Evolutionary conservation across 2,888 invertebrate species (phyloP), one percentile per base, ranked within the genome.

Genomic region (Acronicta psi): DNA sequence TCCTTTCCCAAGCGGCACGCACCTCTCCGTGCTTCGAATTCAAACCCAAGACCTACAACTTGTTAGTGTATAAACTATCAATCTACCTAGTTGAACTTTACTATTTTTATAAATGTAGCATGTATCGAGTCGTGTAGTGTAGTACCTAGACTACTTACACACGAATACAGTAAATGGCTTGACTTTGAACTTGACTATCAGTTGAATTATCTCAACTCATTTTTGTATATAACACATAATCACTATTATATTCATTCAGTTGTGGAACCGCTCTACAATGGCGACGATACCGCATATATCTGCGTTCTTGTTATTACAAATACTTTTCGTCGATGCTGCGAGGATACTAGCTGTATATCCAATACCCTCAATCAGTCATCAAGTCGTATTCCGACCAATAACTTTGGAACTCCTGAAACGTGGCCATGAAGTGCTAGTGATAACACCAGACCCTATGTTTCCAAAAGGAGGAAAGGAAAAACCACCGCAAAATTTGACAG

Each of bases 371-470:
- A 81, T 90, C 18, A 93, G 92, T 40, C 93, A 93, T 49, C 92
- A 93, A 71, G 65, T 88, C 0, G 82, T 85, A 2, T 91, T 83
- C 44, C 79, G 85, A 44, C 81, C 84, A 0, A 50, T 94, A 2
- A 82, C 84, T 0, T 75, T 83, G n/a, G 89, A 89, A 25, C 69
- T 94, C 10, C 77, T 82, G 0, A 82, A 70, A 44, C 79, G 87
- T 1, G 94, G 93, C 1, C 94, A 94, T 53, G 83, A 93, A 44
- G 60, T 94, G 0, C 81, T 87, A 0, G 78, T 91, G 0, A 66
- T 92, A 2, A 91, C 93, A 2, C 37, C 94, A 6, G 70, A 91
- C 52, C 89, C 92, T 0, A 79, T 72, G 6, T 86, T 76, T 25
- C 69, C 78, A 1, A 73, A 81, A 53, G 80, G 77, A 3, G 37